These are phyloP conservation scores for Tuta absoluta DNA, from an alignment of 2,888 invertebrate species.

Conservation along the genomic window DNA sequence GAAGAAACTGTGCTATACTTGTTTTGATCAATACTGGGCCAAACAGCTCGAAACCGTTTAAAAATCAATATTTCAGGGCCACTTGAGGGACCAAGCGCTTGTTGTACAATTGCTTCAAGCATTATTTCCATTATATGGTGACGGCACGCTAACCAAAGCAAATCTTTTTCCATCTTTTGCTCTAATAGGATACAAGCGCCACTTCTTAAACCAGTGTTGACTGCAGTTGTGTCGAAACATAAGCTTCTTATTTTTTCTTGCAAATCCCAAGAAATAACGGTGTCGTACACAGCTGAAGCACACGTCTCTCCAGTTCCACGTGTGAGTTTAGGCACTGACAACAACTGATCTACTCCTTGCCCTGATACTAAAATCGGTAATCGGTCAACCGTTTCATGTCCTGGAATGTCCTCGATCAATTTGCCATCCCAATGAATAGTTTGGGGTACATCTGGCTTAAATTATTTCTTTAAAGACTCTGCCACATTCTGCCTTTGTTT, in stretches of 20 bases:
- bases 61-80: constrained; percentile 29
- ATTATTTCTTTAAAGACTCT: not conserved
- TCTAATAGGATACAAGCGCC: not conserved
- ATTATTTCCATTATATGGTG: constrained; percentile 35
- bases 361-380: too few species aligned
- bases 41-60: too few species aligned
- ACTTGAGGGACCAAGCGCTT: constrained; percentile 31
- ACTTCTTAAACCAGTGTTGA: not conserved
- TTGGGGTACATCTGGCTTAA: constrained; percentile 27
- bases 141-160: constrained; percentile 34
- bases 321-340: constrained; percentile 29
- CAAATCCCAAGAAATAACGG: too few species aligned
- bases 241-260: too few species aligned
- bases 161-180: constrained; percentile 15
- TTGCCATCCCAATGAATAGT: too few species aligned
- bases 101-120: too few species aligned
- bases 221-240: not conserved
- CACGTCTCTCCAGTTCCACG: constrained; percentile 31
- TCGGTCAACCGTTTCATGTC: too few species aligned
- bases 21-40: constrained; percentile 13
- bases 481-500: not conserved
- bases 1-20: not conserved
- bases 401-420: too few species aligned
- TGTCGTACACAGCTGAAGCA: constrained; percentile 21
- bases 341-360: constrained; percentile 34